Conservation (phyloP, 1,140 invertebrate genomes). For the Aphaenogaster rudis region DNA sequence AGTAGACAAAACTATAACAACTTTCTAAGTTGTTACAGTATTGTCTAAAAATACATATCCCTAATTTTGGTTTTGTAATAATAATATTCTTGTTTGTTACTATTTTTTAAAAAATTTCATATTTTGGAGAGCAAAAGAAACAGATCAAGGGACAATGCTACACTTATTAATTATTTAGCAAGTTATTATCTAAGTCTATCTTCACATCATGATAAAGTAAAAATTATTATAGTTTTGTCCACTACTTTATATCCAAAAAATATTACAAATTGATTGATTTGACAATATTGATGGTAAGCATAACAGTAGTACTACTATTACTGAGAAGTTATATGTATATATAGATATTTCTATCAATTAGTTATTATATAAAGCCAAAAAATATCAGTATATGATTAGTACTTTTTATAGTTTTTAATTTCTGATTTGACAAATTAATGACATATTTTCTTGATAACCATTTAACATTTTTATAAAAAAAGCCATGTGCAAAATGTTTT, state of each 20-base stretch:
- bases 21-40: too few relatives aligned
- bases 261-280: background rate
- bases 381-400: background rate
- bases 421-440: background rate
- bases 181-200: too few relatives aligned
- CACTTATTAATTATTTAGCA: too few relatives aligned
- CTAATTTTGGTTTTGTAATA: too few relatives aligned
- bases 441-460: background rate
- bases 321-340: background rate
- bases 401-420: background rate
- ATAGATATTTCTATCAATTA: background rate
- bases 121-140: too few relatives aligned
- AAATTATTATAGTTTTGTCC: background rate
- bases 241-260: background rate
- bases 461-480: background rate
- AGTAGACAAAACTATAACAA: too few relatives aligned
- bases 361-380: background rate
- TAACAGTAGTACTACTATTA: background rate
- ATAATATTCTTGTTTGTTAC: too few relatives aligned
- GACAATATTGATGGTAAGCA: background rate
- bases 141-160: too few relatives aligned
- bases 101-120: too few relatives aligned
- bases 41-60: too few relatives aligned
- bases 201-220: too few relatives aligned
- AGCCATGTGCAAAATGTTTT: background rate